Conservation (phyloP, 2,113 vertebrate genomes). For the Epinephelus cyanopodus region DNA sequence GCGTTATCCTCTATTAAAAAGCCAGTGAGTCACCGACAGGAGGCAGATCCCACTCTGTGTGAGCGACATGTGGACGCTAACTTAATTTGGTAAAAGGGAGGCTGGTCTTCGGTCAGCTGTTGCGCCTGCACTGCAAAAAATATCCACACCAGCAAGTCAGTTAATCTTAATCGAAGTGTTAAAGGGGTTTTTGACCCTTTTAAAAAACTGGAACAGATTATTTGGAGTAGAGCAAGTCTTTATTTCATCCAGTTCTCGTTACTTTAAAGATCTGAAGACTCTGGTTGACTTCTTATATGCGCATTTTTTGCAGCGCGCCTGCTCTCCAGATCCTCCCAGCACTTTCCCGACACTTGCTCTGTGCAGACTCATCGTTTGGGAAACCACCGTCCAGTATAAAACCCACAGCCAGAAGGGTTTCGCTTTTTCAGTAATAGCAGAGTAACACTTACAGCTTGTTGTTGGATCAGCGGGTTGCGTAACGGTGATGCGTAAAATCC, state of each 20-base stretch:
- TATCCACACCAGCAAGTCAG: neutral
- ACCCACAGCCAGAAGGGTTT: slow-evolving; percentile 34
- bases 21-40: slow-evolving; percentile 74
- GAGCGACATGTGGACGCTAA: slow-evolving; percentile 47
- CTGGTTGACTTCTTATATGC: fast-evolving
- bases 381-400: slow-evolving; percentile 70
- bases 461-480: slow-evolving; percentile 23
- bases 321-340: slow-evolving; percentile 59
- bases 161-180: neutral
- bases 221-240: fast-evolving
- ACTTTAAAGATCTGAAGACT: neutral
- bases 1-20: slow-evolving; percentile 80
- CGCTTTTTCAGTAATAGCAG: neutral
- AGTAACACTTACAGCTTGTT: neutral
- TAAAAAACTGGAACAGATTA: fast-evolving
- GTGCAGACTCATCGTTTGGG: slow-evolving; percentile 27
- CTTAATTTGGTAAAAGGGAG: slow-evolving; percentile 73
- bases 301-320: slow-evolving; percentile 56
- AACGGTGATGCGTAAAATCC: slow-evolving; percentile 56
- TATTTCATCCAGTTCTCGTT: fast-evolving
- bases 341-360: slow-evolving; percentile 67
- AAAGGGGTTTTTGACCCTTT: fast-evolving
- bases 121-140: slow-evolving; percentile 65
- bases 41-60: slow-evolving; percentile 23
- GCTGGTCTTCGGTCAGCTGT: slow-evolving; percentile 78